A percentile compares a stretch with the other conserved stretches of the same genome.
Evolutionary conservation across 2,113 vertebrate species (phyloP).

Genomic region (Chinchilla lanigera): DNA sequence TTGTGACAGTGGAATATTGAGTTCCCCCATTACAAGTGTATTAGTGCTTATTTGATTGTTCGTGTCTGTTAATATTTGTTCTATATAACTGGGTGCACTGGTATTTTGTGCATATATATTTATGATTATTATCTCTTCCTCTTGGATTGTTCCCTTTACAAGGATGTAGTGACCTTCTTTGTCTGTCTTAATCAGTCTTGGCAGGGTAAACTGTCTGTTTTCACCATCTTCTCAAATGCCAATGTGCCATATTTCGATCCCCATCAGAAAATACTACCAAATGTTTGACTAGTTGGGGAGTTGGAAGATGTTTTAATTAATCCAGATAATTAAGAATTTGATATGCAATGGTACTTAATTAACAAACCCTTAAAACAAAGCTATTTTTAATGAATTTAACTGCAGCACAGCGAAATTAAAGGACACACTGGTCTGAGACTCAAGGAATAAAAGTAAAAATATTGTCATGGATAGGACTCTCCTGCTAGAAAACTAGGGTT

Average conservation of each 20-base stretch:
- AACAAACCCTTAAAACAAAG: conserved; percentile 3
- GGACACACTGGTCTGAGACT: background rate
- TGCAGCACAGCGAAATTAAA: background rate
- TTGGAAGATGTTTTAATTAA: background rate
- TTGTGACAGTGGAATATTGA: background rate
- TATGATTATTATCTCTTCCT: background rate
- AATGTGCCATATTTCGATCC: background rate
- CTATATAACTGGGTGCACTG: background rate
- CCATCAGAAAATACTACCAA: background rate
- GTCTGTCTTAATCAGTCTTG: background rate
- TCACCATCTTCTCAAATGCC: background rate
- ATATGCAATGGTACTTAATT: background rate
- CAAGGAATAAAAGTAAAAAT: background rate
- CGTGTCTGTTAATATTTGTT: background rate
- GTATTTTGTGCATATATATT: background rate
- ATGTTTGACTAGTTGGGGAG: background rate
- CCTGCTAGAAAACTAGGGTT: background rate
- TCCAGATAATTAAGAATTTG: conserved; percentile 11
- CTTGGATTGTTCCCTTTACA: background rate
- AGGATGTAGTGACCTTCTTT: background rate
- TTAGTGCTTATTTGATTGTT: background rate
- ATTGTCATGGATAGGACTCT: background rate
- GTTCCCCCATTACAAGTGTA: background rate
- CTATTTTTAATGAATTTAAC: conserved; percentile 24
- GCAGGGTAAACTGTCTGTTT: background rate